Evolutionary conservation across 2,888 invertebrate species (phyloP).

Genomic region (Endotricha flammealis): DNA sequence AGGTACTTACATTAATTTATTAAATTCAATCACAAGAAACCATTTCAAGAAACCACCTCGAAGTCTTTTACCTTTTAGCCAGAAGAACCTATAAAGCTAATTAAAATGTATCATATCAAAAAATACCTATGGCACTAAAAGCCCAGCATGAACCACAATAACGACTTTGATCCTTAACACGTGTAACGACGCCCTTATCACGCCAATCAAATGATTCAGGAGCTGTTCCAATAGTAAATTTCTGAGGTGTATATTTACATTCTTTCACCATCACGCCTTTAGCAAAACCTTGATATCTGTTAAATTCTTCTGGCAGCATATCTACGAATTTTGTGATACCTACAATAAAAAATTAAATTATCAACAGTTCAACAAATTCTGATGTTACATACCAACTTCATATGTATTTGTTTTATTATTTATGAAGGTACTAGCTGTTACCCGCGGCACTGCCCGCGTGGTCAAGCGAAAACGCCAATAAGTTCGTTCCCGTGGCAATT

Average conservation of each 20-base stretch:
- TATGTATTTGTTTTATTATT: too few relatives aligned
- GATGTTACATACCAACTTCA: too few relatives aligned
- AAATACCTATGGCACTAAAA: conserved; percentile 1
- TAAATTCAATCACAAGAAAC: too few relatives aligned
- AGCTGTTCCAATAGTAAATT: not conserved
- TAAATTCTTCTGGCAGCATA: conserved; percentile 3
- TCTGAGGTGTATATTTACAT: not conserved
- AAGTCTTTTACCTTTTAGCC: not conserved
- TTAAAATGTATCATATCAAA: not conserved
- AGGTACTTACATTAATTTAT: too few relatives aligned
- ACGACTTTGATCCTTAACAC: not conserved
- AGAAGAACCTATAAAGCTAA: not conserved
- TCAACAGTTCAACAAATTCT: too few relatives aligned
- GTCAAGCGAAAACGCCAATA: too few relatives aligned
- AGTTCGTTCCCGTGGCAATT: too few relatives aligned
- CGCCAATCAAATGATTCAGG: conserved; percentile 6
- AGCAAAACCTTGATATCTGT: not conserved
- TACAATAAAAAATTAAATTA: too few relatives aligned
- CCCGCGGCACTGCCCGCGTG: too few relatives aligned
- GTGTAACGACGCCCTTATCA: not conserved
- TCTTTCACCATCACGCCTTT: not conserved
- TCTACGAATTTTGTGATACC: conserved; percentile 1
- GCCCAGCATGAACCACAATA: conserved; percentile 5
- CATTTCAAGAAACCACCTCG: too few relatives aligned
- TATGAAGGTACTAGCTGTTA: too few relatives aligned